phyloP scores from a whole-genome alignment of 2,113 vertebrate species.

The Gallinago paraguaiae region DNA sequence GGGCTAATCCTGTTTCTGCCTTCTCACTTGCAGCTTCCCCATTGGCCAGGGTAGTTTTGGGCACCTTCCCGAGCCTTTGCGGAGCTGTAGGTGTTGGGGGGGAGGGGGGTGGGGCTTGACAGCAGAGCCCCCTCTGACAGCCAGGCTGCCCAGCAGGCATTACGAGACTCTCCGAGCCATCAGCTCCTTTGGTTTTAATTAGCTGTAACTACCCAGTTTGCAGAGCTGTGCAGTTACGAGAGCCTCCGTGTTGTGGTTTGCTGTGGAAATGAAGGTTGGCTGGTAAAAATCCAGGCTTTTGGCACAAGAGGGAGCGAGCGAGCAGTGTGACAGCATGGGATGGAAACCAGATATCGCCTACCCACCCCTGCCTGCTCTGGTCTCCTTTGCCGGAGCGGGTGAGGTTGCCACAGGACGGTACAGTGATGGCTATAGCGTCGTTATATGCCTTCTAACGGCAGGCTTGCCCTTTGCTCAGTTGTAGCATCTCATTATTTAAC shows the following conservation, averaged over 20 bases:
- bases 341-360: accelerated
- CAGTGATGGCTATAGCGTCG: accelerated
- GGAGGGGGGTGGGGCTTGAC: too few relatives aligned
- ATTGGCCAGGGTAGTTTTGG: accelerated
- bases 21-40: not conserved
- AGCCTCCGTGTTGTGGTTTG: not conserved
- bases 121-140: not conserved
- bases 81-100: not conserved
- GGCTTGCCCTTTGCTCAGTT: not conserved
- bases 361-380: not conserved
- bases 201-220: not conserved
- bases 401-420: not conserved
- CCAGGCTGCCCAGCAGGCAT: not conserved
- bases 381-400: not conserved
- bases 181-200: not conserved
- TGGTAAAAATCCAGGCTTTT: not conserved
- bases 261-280: not conserved
- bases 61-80: accelerated
- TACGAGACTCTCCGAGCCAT: accelerated
- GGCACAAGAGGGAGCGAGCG: not conserved
- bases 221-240: accelerated
- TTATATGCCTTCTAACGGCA: not conserved
- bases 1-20: not conserved
- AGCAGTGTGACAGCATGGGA: not conserved
- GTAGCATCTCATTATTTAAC: not conserved